phyloP scores from a whole-genome alignment of 2,797 vertebrate genomes.

The Falco concolor region DNA sequence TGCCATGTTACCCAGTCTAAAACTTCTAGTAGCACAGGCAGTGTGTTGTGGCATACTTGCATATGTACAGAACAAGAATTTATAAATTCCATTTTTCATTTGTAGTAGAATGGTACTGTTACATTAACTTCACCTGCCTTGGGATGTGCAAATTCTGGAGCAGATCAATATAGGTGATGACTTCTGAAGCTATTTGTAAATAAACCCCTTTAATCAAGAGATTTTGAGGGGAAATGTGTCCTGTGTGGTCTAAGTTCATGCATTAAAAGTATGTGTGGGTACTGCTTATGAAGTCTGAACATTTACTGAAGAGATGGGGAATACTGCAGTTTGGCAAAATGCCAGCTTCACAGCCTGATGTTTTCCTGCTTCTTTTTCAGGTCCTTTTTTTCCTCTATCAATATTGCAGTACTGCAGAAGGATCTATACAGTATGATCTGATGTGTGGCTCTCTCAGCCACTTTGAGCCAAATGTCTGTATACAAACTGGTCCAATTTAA shows the following conservation, averaged over 20 bases:
- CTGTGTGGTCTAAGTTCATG: neutral
- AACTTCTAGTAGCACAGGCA: neutral
- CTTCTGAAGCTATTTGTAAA: neutral
- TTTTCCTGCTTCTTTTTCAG: neutral
- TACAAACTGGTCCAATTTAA: neutral
- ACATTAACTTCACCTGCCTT: neutral
- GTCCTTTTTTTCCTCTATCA: neutral
- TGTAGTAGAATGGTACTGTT: neutral
- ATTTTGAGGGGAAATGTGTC: rapidly evolving
- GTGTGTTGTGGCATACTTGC: neutral
- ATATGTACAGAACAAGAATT: neutral
- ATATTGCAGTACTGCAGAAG: neutral
- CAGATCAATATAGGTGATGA: neutral
- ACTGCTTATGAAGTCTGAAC: neutral
- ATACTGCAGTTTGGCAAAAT: neutral
- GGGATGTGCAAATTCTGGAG: neutral
- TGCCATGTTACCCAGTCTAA: neutral
- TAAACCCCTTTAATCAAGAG: neutral
- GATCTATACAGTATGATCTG: neutral
- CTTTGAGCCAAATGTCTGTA: neutral
- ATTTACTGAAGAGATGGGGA: neutral
- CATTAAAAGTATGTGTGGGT: neutral
- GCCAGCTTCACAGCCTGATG: neutral
- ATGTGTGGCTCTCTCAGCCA: neutral
- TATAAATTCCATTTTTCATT: neutral